Base-by-base conservation (phyloP, 2,113 vertebrate species). In the Crotalus viridis region DNA sequence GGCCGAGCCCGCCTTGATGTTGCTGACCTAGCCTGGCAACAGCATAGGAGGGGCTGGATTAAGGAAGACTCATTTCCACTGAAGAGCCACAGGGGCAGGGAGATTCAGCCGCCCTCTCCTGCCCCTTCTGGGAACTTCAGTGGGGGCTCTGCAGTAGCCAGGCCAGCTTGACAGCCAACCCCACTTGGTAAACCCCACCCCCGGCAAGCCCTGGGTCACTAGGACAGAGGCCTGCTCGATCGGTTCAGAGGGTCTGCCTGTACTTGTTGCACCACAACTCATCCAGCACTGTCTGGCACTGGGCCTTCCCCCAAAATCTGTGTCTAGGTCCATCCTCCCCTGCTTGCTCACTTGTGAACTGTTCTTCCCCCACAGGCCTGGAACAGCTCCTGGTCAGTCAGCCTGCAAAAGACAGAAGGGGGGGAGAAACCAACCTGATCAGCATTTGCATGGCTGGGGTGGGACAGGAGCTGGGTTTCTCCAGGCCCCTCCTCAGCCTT, bases 281-380 rank as follows among this genome's bases (percentile, higher is more conserved):
- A 33, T 12, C 2, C 13, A 74, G n/a, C 64, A 33, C n/a, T 57
- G 56, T 5, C 19, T 39, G 69, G 69, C 69, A 19, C 69, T 81
- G n/a, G 69, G 33, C 19, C 64, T 74, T 74, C 64, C 64, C 64
- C 5, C 0, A 2, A 17, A 69, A n/a, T 1, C 28, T n/a, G 48
- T 10, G 0, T 10, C 21, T 28, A 22, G 21, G 21, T 13, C 2
- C 4, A 15, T 12, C 1, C 5, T 3, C 17, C 22, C 28, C 7
- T 2, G 5, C 24, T 57, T 7, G n/a, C 51, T 57, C 96, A 99
- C 99, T 99, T 99, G 97, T 99, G 99, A 24, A 98, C 99, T 0
- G 99, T 99, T 64, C 99, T 98, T 39, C 99, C 99, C 85, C 99
- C 98, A 1, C 99, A 99, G 0, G 92, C 98, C 92, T 96, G 98